Conservation (phyloP, 2,888 invertebrate species). For the Oasisia sp. region DNA sequence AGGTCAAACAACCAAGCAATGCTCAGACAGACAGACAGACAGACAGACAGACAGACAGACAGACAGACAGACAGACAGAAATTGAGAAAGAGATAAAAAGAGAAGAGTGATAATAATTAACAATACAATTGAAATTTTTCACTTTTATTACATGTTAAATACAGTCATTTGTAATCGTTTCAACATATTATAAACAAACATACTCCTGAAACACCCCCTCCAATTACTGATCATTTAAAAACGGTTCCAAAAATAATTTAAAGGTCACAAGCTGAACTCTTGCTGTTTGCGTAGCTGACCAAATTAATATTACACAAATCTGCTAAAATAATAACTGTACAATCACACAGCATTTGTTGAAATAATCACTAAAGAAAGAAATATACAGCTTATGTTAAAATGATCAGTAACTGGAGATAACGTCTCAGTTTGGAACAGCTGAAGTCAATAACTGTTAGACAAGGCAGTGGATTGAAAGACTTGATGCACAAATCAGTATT, state of each 20-base stretch:
- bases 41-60: no score
- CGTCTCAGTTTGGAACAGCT: background rate
- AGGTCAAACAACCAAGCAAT: background rate
- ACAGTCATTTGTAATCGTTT: background rate
- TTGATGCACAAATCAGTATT: background rate
- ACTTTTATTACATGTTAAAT: background rate
- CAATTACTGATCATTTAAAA: background rate
- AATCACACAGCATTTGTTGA: background rate
- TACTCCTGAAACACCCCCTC: background rate
- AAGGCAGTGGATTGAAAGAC: background rate
- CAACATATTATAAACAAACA: background rate
- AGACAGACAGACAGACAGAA: no score
- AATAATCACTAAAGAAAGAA: background rate
- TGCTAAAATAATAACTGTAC: background rate
- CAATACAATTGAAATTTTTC: background rate
- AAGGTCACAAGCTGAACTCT: background rate
- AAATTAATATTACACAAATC: background rate
- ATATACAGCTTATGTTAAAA: conserved; percentile 1
- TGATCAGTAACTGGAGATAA: background rate
- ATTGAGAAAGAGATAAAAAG: no score
- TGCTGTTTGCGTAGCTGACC: background rate
- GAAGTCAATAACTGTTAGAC: background rate
- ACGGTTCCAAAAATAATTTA: background rate
- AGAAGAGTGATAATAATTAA: background rate
- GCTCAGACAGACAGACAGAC: background rate